Base-by-base conservation (phyloP, 2,888 invertebrate species). In the Alitta virens region DNA sequence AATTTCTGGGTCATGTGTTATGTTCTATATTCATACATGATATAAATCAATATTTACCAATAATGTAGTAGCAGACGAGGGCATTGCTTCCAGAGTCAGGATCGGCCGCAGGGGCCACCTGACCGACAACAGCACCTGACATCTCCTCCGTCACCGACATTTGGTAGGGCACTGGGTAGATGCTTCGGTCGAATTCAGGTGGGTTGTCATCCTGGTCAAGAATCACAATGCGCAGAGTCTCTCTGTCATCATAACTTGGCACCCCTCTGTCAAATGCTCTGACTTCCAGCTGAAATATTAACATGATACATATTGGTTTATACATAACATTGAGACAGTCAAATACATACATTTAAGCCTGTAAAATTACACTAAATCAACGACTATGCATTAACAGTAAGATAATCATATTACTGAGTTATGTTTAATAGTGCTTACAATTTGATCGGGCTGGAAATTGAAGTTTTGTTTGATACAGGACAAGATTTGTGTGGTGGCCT, bases 1-100 rank as follows among this genome's bases (percentile, higher is more conserved):
- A n/a, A n/a, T n/a, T n/a, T n/a, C n/a, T n/a, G n/a, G n/a, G n/a
- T n/a, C n/a, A n/a, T n/a, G n/a, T n/a, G n/a, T n/a, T n/a, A n/a
- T n/a, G n/a, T n/a, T n/a, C n/a, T n/a, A n/a, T n/a, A n/a, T n/a
- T 12, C n/a, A 18, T 46, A 5, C 5, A 18, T 46, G 7, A 46
- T n/a, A 16, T n/a, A 46, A 21, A 46, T 46, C 21, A 46, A 21
- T 2, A 65, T 74, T 69, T 53, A 77, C 88, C 88, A n/a, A 94
- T 87, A 56, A 96, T 91, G 76, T 89, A 95, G 79, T 94, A 96
- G 77, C 95, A 97, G n/a, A 94, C 91, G 64, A 90, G 89, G 55
- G 90, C 86, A 54, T 90, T 87, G 56, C 76, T 75, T 0, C 90
- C 89, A 71, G 91, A 90, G 68, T 91, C 91, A 1, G 90, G 86